A percentile compares a stretch with the other conserved stretches of the same genome.
These are phyloP conservation scores for Xenentodon cancila DNA, from an alignment of 2,797 vertebrate species.

Conservation along the genomic window DNA sequence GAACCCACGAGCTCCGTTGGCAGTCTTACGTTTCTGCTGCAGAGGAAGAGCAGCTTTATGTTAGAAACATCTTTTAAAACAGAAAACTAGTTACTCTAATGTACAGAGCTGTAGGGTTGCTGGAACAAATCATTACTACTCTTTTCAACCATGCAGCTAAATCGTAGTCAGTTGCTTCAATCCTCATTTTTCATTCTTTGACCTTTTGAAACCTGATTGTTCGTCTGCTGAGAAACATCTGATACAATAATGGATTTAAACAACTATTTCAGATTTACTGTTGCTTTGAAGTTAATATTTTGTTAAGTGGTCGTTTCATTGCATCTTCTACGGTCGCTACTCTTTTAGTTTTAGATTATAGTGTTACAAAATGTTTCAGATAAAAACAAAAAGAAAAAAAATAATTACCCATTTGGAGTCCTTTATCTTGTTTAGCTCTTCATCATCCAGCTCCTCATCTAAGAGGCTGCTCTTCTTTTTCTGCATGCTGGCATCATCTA, in stretches of 20 bases:
- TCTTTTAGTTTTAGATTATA: background rate
- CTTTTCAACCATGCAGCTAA: too few species aligned
- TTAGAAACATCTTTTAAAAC: slow-evolving; percentile 42
- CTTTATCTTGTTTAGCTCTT: slow-evolving; percentile 14
- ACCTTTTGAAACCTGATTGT: too few species aligned
- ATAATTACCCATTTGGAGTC: slow-evolving; percentile 47
- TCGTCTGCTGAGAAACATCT: too few species aligned
- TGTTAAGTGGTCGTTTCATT: background rate
- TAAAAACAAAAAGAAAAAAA: background rate
- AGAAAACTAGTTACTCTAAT: background rate
- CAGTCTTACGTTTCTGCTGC: slow-evolving; percentile 1
- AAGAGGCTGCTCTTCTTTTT: slow-evolving; percentile 40
- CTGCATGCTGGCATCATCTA: background rate
- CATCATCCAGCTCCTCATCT: slow-evolving; percentile 26
- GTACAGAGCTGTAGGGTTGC: background rate
- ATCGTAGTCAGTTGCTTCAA: too few species aligned
- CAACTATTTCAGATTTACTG: too few species aligned
- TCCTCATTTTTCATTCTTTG: too few species aligned
- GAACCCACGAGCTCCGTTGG: background rate
- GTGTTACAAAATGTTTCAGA: background rate
- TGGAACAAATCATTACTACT: too few species aligned
- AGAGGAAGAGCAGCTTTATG: background rate
- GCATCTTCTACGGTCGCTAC: background rate
- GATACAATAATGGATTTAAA: too few species aligned
- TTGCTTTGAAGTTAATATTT: too few species aligned